These are phyloP conservation scores for Drosophila nigromelanica DNA, from an alignment of 1,140 invertebrate species.

Conservation along the genomic window DNA sequence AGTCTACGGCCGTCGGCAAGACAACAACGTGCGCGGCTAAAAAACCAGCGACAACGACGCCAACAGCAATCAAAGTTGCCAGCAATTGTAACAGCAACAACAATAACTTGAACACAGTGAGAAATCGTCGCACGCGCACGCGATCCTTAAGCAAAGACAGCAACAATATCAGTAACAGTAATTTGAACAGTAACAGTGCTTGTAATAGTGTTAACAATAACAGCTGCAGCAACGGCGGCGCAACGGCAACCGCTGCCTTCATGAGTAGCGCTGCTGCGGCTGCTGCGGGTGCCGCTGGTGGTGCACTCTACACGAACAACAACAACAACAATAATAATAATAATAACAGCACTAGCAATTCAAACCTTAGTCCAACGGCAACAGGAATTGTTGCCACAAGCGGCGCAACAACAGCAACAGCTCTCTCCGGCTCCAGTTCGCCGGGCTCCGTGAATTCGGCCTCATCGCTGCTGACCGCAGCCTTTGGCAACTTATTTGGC, in stretches of 20 bases:
- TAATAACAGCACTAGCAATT: constrained; percentile 43
- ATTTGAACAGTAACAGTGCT: constrained; percentile 36
- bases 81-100: constrained; percentile 43
- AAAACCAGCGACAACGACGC: constrained; percentile 45
- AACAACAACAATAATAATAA: constrained; percentile 57
- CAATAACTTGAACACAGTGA: constrained; percentile 35
- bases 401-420: constrained; percentile 32
- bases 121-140: constrained; percentile 72
- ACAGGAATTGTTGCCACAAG: constrained; percentile 9
- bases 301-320: constrained; percentile 87
- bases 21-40: constrained; percentile 83
- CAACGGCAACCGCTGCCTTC: constrained; percentile 85
- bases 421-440: constrained; percentile 61
- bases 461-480: constrained; percentile 79
- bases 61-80: constrained; percentile 32
- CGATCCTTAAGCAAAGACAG: constrained; percentile 74
- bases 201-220: constrained; percentile 51
- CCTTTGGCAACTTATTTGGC: constrained; percentile 90
- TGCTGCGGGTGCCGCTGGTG: constrained; percentile 84
- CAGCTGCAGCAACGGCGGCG: constrained; percentile 52
- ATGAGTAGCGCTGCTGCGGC: constrained; percentile 86
- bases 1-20: constrained; percentile 82
- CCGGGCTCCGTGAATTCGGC: constrained; percentile 67
- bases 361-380: constrained; percentile 20
- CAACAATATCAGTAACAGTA: constrained; percentile 25